phyloP scores from a whole-genome alignment of 2,797 vertebrate species.

The Mormyrus proboscirostris region DNA sequence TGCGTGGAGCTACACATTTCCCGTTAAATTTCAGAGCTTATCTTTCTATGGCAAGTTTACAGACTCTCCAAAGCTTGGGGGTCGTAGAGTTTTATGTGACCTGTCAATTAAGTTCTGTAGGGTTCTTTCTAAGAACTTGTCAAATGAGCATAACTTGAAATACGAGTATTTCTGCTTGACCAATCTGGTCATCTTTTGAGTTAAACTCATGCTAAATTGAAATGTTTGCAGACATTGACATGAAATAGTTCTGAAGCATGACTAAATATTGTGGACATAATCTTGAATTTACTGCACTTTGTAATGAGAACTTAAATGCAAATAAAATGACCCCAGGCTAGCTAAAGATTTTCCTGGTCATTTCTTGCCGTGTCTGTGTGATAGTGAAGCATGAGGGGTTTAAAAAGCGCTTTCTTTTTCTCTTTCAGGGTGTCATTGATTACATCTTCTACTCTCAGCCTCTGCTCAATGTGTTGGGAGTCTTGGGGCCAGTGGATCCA shows the following conservation, averaged over 20 bases:
- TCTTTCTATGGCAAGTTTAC: neutral
- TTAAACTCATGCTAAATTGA: neutral
- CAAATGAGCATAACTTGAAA: neutral
- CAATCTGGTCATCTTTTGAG: neutral
- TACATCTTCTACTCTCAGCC: conserved; percentile 99
- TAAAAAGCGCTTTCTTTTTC: neutral
- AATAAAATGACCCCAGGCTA: neutral
- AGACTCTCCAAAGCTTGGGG: neutral
- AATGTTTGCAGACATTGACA: neutral
- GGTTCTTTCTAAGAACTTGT: neutral
- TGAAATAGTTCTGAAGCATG: neutral
- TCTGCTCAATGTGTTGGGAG: conserved; percentile 91
- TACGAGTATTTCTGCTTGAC: neutral
- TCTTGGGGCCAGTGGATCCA: conserved; percentile 91
- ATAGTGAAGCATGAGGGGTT: neutral
- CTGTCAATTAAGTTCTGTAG: neutral
- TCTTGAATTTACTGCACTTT: neutral
- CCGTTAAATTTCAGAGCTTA: neutral
- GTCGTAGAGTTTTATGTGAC: neutral
- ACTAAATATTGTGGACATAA: neutral
- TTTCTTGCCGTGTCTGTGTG: neutral
- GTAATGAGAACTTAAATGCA: neutral
- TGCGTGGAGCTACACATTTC: neutral
- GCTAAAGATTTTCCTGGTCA: neutral
- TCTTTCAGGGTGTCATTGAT: conserved; percentile 88